phyloP scores from a whole-genome alignment of 2,888 invertebrate genomes.

The Panorpa germanica region DNA sequence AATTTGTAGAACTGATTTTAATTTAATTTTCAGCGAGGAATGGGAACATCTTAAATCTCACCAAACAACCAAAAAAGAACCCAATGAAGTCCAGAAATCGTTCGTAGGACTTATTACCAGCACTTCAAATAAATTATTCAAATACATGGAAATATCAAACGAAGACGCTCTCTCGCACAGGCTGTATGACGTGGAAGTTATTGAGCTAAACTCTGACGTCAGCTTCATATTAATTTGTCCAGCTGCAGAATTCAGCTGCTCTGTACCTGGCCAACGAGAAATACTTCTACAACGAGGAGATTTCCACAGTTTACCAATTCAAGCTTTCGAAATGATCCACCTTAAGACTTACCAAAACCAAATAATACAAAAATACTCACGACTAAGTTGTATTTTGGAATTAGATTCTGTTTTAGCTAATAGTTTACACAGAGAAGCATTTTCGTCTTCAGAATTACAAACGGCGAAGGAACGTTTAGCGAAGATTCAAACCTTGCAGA shows the following conservation, averaged over 20 bases:
- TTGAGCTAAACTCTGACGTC: conserved; percentile 80
- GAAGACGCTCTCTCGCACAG: conserved; percentile 57
- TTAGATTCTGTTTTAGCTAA: conserved; percentile 81
- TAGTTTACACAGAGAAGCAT: conserved; percentile 86
- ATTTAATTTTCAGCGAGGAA: conserved; percentile 55
- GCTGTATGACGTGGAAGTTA: conserved; percentile 82
- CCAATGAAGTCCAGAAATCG: conserved; percentile 60
- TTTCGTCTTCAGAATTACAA: conserved; percentile 73
- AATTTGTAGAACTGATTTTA: conserved; percentile 5
- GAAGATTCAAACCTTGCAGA: conserved; percentile 68
- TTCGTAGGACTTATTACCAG: conserved; percentile 61
- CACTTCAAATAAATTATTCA: conserved; percentile 55
- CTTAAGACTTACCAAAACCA: conserved; percentile 83
- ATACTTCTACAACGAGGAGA: conserved; percentile 70
- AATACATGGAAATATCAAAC: conserved; percentile 56
- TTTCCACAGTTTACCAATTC: conserved; percentile 75
- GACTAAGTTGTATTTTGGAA: conserved; percentile 84
- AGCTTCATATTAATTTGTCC: conserved; percentile 86
- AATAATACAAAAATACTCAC: conserved; percentile 79
- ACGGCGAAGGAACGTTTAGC: conserved; percentile 69
- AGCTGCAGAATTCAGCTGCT: conserved; percentile 81
- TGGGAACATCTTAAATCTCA: conserved; percentile 74
- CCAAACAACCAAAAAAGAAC: conserved; percentile 27
- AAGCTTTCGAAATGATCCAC: conserved; percentile 90
- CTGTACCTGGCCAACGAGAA: conserved; percentile 73